Conservation (phyloP, 2,797 vertebrate genomes). For the Acipenser transmontanus region DNA sequence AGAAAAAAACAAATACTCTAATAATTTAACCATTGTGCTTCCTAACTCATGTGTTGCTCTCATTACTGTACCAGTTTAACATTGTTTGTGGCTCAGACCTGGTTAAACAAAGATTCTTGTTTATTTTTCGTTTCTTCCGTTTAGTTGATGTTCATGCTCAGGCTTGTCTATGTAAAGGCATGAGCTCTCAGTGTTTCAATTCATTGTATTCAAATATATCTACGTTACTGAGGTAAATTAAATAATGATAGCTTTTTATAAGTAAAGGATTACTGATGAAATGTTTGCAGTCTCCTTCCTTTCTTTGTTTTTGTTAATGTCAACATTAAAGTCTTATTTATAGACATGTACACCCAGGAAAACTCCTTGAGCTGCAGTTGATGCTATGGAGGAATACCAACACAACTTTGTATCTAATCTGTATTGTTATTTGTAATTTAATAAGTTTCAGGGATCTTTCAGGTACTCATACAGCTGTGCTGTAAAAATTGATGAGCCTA, state of each 20-base stretch:
- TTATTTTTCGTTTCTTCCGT: constrained; percentile 29
- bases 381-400: background rate
- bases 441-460: constrained; percentile 21
- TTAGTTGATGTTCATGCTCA: constrained; percentile 47
- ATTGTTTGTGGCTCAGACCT: constrained; percentile 38
- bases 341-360: background rate
- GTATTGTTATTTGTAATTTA: constrained; percentile 15
- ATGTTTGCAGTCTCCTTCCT: background rate
- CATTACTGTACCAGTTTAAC: constrained; percentile 43
- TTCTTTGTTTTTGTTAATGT: background rate
- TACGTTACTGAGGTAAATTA: constrained; percentile 3
- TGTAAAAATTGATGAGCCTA: constrained; percentile 19
- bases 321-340: background rate
- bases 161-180: constrained; percentile 13
- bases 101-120: constrained; percentile 27
- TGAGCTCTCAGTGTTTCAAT: constrained; percentile 15
- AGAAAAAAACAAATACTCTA: constrained; percentile 25
- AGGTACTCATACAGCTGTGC: constrained; percentile 21
- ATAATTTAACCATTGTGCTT: constrained; percentile 46
- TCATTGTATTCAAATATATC: background rate
- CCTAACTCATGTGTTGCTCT: constrained; percentile 46
- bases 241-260: constrained; percentile 4
- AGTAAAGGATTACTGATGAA: constrained; percentile 1
- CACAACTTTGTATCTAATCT: constrained; percentile 11
- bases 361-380: background rate